Base-by-base conservation (phyloP, 1,140 invertebrate species). In the Orussus abietinus region DNA sequence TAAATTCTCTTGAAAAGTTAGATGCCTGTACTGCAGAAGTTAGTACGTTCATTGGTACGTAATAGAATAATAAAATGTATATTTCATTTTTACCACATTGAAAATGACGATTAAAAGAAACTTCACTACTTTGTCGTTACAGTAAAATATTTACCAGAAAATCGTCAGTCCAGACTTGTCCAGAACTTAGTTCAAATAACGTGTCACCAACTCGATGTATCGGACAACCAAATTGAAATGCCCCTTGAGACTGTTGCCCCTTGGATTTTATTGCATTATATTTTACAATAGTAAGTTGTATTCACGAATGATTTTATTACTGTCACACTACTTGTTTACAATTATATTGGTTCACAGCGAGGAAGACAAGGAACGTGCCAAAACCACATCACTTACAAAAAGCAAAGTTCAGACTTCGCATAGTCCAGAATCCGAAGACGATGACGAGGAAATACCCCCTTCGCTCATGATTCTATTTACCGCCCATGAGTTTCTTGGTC, bases 401-500 rank as follows among this genome's bases (percentile, higher is more conserved):
- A 54, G 56, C 30, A 59, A 62, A 48, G 43, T 59, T n/a, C 53
- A 56, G 42, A 54, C 31, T 21, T 53, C 54, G 33, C 62, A 53
- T 47, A 37, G 57, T 18, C 46, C 35, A 3, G 51, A 71, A 21
- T 75, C 77, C 5, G 76, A 76, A 25, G 76, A 75, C 21, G 67
- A 69, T 32, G 78, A 79, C 42, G 77, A 82, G 18, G 77, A 80
- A 13, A 69, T 90, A 17, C 86, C 86, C 5, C 74, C 82, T 10
- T 90, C 90, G 3, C 70, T 92, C 1, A 80, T 83, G 66, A 76
- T 94, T 31, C 73, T 96, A 21, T 85, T 90, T 53, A 83, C 82
- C 40, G 88, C 80, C 9, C 92, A 96, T 70, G 88, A 94, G 49
- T 88, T 89, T 62, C 75, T 93, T 21, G 88, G 88, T 21, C 77